phyloP scores from a whole-genome alignment of 37 sponge, comb jelly and placozoan species.

The Haliclona indistincta region DNA sequence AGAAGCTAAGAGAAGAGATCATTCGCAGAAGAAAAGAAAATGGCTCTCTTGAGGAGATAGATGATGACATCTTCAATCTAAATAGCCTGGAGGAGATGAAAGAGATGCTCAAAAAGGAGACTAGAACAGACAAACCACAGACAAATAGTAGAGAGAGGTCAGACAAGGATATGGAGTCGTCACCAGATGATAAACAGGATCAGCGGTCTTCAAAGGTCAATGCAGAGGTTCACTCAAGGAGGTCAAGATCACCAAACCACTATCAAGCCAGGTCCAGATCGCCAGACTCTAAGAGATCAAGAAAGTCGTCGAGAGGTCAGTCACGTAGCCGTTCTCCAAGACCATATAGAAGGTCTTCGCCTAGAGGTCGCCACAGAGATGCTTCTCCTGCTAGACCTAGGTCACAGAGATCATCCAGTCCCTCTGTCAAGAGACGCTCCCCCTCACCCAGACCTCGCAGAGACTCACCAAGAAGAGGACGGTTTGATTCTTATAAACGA shows the following conservation, averaged over 20 bases:
- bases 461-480: conserved; percentile 31
- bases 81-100: neutral
- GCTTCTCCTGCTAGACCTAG: too few relatives aligned
- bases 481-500: neutral
- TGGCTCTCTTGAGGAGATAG: neutral
- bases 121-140: neutral
- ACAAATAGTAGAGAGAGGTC: conserved; percentile 5
- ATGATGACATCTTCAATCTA: neutral
- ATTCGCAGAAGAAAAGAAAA: neutral
- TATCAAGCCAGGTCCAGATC: neutral
- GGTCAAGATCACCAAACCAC: too few relatives aligned
- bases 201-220: too few relatives aligned
- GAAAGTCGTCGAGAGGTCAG: neutral
- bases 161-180: neutral
- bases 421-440: neutral
- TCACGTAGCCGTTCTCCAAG: conserved; percentile 13
- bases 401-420: neutral
- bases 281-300: neutral
- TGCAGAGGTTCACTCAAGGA: conserved; percentile 1
- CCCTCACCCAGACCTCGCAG: conserved; percentile 18
- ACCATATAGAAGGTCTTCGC: conserved; percentile 8
- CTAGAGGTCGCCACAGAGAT: too few relatives aligned
- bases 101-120: neutral
- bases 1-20: conserved; percentile 21
- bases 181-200: too few relatives aligned